A percentile compares a stretch with the other conserved stretches of the same genome.
Evolutionary conservation across 2,888 invertebrate genomes (phyloP).

Genomic region (Corythucha ciliata): DNA sequence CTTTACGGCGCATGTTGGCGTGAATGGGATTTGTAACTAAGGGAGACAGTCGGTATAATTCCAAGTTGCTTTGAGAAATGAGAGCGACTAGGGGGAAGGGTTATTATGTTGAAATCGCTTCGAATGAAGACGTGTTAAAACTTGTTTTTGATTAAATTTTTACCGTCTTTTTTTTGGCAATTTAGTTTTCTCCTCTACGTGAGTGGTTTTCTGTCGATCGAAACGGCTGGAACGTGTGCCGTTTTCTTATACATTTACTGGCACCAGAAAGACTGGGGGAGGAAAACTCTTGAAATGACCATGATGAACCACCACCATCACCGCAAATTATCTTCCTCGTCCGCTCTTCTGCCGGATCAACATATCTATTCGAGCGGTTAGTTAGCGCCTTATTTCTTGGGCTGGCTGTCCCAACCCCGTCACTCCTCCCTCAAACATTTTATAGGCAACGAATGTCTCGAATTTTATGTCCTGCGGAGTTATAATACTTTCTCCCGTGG

Average conservation of each 20-base stretch:
- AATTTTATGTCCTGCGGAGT: no score
- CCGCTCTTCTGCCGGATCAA: conserved; percentile 29
- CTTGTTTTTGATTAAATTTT: not conserved
- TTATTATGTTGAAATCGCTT: no score
- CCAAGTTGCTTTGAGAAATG: no score
- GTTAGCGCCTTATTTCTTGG: conserved; percentile 1
- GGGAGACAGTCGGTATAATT: no score
- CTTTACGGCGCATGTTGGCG: no score
- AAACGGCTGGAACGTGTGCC: conserved; percentile 75
- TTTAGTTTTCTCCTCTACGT: conserved; percentile 72
- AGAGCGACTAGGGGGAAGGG: no score
- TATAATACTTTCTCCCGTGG: no score
- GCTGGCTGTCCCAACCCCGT: no score
- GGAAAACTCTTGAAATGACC: conserved; percentile 32
- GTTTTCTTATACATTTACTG: conserved; percentile 78
- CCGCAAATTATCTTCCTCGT: conserved; percentile 29
- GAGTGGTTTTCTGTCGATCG: conserved; percentile 72
- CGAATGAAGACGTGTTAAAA: not conserved
- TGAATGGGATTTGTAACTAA: no score
- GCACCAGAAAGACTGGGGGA: conserved; percentile 48
- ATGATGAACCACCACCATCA: conserved; percentile 31
- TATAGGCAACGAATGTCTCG: no score
- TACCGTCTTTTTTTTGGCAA: no score
- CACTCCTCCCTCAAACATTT: no score
- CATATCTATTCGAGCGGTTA: conserved; percentile 33